A percentile compares a stretch with the other conserved stretches of the same genome.
These are phyloP conservation scores for Proterorhinus semilunaris DNA, from an alignment of 2,113 vertebrate species.

Conservation along the genomic window DNA sequence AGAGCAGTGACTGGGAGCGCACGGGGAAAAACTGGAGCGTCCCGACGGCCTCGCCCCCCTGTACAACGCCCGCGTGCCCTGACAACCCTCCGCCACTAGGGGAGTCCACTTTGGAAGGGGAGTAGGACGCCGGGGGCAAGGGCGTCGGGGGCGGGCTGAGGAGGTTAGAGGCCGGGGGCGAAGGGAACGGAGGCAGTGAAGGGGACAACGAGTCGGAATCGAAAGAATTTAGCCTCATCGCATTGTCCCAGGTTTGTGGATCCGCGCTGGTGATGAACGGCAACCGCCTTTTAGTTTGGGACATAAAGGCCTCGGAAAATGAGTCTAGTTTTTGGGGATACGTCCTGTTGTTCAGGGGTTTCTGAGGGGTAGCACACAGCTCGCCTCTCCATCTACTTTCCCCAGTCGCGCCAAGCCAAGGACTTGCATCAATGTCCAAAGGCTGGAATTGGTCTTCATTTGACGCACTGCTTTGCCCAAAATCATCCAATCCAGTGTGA, in stretches of 20 bases:
- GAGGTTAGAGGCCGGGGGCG: conserved; percentile 61
- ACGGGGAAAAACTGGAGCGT: conserved; percentile 63
- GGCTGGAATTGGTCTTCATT: conserved; percentile 48
- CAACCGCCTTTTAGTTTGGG: conserved; percentile 49
- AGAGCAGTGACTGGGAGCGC: conserved; percentile 40
- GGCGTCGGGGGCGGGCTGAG: conserved; percentile 76
- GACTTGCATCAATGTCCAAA: conserved; percentile 30
- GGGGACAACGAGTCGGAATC: conserved; percentile 48
- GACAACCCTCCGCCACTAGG: conserved; percentile 11
- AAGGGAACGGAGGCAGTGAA: conserved; percentile 49
- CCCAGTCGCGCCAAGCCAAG: conserved; percentile 38
- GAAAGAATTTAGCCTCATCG: conserved; percentile 35
- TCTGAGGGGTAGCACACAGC: conserved; percentile 13
- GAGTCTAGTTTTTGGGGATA: conserved; percentile 78
- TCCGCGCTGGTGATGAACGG: conserved; percentile 12
- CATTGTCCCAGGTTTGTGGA: conserved; percentile 36
- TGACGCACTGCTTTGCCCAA: conserved; percentile 49
- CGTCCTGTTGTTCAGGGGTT: conserved; percentile 15
- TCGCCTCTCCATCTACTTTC: conserved; percentile 41
- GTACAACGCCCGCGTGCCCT: conserved; percentile 25
- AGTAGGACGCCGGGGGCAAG: conserved; percentile 64
- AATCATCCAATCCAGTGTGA: conserved; percentile 35
- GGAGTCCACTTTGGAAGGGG: conserved; percentile 65
- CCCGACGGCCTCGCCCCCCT: conserved; percentile 41
- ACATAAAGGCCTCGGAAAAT: conserved; percentile 75